Evolutionary conservation across 1,140 invertebrate species (phyloP), one percentile per base, ranked within the genome.

Genomic region (Drosophila ambigua): DNA sequence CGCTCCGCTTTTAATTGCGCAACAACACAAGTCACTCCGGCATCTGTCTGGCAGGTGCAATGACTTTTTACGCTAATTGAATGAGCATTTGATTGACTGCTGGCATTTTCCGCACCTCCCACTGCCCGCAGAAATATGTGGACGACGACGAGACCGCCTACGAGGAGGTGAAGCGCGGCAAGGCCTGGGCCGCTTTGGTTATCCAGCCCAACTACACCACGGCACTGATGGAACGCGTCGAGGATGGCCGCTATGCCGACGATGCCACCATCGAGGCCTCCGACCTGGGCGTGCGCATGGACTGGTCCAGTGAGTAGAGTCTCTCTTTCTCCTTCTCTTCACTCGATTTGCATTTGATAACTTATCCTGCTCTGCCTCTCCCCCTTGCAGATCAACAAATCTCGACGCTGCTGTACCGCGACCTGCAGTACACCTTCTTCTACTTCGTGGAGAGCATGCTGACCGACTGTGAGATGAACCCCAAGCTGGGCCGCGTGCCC

Each of bases 321-420:
- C 16, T n/a, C 11, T 11, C 8, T 1, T 5, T 0, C 5, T n/a
- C 3, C 6, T 6, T 28, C 28, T 31, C 28, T 2, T 7, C 7
- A 31, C 7, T 3, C 2, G 0, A 39, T 13, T 39, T 39, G 1
- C 35, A 8, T 41, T 0, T 13, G 11, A 0, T 24, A 28, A 26
- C 43, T 2, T 0, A 20, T 16, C 2, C 23, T 4, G 41, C 39
- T 43, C 15, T n/a, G n/a, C n/a, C n/a, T 2, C 3, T n/a, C 60
- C 71, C 72, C 63, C 78, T 93, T 93, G 31, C 91, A 98, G 97
- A 98, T 93, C 97, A 98, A 91, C 97, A 98, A 93, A 98, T 98
- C 72, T 96, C 97, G 1, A 95, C 96, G 72, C 94, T 97, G 68
- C 92, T 98, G 23, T 95, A 95, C 78, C 92, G 95, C 67, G 95